These are phyloP conservation scores for Micoletzkya japonica DNA, from an alignment of 2,888 invertebrate species.

Conservation along the genomic window DNA sequence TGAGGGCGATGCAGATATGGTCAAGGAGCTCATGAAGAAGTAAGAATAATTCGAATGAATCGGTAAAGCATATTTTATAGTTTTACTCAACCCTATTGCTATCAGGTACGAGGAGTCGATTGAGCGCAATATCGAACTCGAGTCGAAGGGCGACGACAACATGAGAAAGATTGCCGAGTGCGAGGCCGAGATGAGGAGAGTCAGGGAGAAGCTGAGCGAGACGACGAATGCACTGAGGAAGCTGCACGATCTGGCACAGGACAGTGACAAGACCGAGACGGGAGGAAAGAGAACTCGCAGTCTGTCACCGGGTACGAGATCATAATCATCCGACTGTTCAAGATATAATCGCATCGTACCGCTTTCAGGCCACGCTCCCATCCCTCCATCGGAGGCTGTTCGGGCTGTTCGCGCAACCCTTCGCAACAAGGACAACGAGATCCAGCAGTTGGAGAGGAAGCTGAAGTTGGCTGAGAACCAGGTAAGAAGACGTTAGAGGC, in stretches of 20 bases:
- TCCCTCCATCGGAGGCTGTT: slow-evolving; percentile 59
- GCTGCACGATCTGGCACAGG: slow-evolving; percentile 57
- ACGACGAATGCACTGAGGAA: slow-evolving; percentile 54
- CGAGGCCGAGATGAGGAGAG: slow-evolving; percentile 55
- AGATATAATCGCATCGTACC: not conserved
- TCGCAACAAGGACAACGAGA: slow-evolving; percentile 60
- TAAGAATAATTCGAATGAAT: slow-evolving; percentile 25
- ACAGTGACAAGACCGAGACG: slow-evolving; percentile 41
- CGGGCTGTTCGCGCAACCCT: slow-evolving; percentile 56
- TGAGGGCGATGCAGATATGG: slow-evolving; percentile 54
- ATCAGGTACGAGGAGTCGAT: slow-evolving; percentile 58
- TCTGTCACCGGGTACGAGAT: slow-evolving; percentile 52
- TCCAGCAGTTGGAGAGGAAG: slow-evolving; percentile 58
- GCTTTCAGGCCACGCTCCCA: slow-evolving; percentile 36
- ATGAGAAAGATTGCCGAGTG: slow-evolving; percentile 57
- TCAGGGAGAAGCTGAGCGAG: slow-evolving; percentile 56
- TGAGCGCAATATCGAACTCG: slow-evolving; percentile 61
- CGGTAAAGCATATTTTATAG: not conserved
- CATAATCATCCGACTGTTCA: not conserved
- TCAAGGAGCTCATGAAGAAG: slow-evolving; percentile 61
- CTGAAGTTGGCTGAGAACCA: slow-evolving; percentile 57
- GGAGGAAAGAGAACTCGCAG: slow-evolving; percentile 55
- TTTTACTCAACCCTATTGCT: not conserved
- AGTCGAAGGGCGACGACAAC: slow-evolving; percentile 58
- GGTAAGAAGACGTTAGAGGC: slow-evolving; percentile 9